Percentiles rank a stretch among this genome's conserved stretches.
phyloP scores from a whole-genome alignment of 1,140 invertebrate species.

The Temnothorax nylanderi region DNA sequence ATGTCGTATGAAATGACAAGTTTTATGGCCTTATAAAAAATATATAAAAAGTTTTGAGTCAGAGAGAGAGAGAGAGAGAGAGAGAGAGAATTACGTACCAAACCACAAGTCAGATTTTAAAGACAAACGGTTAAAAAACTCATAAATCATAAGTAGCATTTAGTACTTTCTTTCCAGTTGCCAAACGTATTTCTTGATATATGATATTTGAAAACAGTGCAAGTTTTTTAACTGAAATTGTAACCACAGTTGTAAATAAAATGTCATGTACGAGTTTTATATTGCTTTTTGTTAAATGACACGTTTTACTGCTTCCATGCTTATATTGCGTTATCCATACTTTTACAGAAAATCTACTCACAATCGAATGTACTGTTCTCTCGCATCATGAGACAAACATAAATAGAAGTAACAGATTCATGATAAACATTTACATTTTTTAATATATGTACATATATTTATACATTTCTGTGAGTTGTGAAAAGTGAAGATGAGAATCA shows the following conservation, averaged over 20 bases:
- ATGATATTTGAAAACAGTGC: background rate
- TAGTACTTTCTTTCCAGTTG: background rate
- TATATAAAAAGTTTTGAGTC: background rate
- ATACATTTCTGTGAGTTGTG: background rate
- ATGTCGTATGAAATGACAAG: background rate
- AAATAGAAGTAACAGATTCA: background rate
- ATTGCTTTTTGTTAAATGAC: conserved; percentile 1
- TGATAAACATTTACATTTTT: conserved; percentile 24
- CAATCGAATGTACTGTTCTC: background rate
- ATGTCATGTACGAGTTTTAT: conserved; percentile 17
- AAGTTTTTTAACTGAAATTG: background rate
- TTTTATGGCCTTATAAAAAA: conserved; percentile 11
- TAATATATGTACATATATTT: background rate
- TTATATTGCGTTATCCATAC: background rate
- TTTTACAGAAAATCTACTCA: background rate
- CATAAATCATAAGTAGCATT: background rate
- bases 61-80: background rate
- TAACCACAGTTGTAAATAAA: conserved; percentile 2
- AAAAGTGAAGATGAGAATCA: background rate
- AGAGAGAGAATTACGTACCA: background rate
- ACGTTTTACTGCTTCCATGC: background rate
- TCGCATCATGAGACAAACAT: background rate
- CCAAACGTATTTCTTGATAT: conserved; percentile 17
- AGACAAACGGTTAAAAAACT: background rate
- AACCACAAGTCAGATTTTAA: conserved; percentile 30